Base-by-base conservation (phyloP, 2,888 invertebrate species). In the Clanis bilineata region DNA sequence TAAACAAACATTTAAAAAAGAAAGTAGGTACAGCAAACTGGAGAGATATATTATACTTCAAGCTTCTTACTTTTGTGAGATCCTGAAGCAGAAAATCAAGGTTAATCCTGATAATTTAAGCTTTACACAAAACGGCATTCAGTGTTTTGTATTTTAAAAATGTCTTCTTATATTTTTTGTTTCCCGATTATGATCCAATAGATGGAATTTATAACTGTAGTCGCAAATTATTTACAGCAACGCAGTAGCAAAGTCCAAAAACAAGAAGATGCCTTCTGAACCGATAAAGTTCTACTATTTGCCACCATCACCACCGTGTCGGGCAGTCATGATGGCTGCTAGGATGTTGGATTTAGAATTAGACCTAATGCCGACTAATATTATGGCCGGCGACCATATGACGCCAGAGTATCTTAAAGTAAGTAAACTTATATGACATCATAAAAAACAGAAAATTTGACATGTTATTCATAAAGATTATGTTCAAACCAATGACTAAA, bases 341-440 rank as follows among this genome's bases (percentile, higher is more conserved):
- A 94, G 89, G 70, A 93, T 92, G 6, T 72, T 96, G 12, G 95
- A 94, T 0, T 73, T 96, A 22, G 93, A 94, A 51, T 79, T 95
- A 56, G 95, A 95, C 58, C 75, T 95, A 36, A 93, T 94, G 65
- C 71, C 88, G 2, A 86, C 94, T 2, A 93, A 95, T 70, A 77
- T 95, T 12, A 62, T 93, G 77, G 88, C 90, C 12, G 94, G 94
- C 0, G 94, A 94, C 47, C 94, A 95, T 56, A 80, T 93, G 86
- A 93, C 92, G 1, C 94, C 95, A 0, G 95, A 95, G 65, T 96
- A 86, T 78, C 62, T 94, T 1, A 94, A 95, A 93, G 95, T 95
- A 69, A 56, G 51, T 43, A 45, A 39, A 15, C 15, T n/a, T 1
- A 15, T 15, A 39, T 0, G 12, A 3, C 0, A 6, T 15, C 1